These are phyloP conservation scores for Gambusia affinis DNA, from an alignment of 2,113 vertebrate genomes.

Conservation along the genomic window DNA sequence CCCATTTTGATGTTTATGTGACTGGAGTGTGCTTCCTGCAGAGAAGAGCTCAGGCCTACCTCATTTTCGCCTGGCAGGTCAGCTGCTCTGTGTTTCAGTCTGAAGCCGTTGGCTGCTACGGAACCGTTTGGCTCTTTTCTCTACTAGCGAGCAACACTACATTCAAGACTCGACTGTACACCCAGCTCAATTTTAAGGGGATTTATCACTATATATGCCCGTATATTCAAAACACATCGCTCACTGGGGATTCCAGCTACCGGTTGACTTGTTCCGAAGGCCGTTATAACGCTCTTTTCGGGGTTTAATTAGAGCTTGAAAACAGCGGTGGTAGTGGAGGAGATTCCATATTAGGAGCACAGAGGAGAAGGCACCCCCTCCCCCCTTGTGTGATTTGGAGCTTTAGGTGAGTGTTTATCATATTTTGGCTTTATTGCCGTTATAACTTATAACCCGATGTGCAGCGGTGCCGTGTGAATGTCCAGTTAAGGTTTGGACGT, in stretches of 20 bases:
- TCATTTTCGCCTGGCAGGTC: slow-evolving; percentile 92
- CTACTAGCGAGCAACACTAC: slow-evolving; percentile 87
- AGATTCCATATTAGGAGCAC: slow-evolving; percentile 83
- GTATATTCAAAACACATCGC: slow-evolving; percentile 62
- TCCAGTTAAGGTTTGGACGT: slow-evolving; percentile 8
- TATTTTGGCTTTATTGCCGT: slow-evolving; percentile 38
- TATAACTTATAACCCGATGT: slow-evolving; percentile 35
- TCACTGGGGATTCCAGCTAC: slow-evolving; percentile 73
- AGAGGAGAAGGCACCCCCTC: slow-evolving; percentile 70
- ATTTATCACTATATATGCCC: slow-evolving; percentile 59
- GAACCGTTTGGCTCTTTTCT: slow-evolving; percentile 94
- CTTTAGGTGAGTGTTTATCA: slow-evolving; percentile 77
- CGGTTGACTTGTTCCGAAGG: slow-evolving; percentile 56
- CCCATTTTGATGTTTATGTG: slow-evolving; percentile 70
- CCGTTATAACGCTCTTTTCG: slow-evolving; percentile 75
- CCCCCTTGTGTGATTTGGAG: slow-evolving; percentile 78
- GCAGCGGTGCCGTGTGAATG: not conserved
- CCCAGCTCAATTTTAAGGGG: slow-evolving; percentile 65
- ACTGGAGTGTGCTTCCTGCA: slow-evolving; percentile 76
- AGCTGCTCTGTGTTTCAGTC: slow-evolving; percentile 86
- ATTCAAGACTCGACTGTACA: slow-evolving; percentile 87
- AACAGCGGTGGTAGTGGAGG: slow-evolving; percentile 77
- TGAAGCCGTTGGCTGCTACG: slow-evolving; percentile 89
- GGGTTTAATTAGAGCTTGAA: slow-evolving; percentile 72
- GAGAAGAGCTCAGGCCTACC: slow-evolving; percentile 76